Conservation (phyloP, 2,797 vertebrate species). For the Amblyopsis hoosieri region DNA sequence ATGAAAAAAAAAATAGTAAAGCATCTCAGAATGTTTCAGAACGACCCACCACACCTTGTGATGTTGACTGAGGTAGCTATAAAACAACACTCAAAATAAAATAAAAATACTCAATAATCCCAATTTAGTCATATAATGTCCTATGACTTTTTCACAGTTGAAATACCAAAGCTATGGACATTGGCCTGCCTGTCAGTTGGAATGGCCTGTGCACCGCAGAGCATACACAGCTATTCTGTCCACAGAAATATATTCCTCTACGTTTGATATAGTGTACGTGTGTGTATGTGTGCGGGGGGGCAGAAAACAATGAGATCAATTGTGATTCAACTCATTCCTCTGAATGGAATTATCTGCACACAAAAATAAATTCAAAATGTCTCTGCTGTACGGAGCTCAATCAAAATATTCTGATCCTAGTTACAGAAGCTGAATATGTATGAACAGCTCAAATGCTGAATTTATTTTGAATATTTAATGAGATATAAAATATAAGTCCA, state of each 20-base stretch:
- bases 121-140: constrained; percentile 28
- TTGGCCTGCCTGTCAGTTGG: constrained; percentile 26
- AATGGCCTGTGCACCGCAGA: constrained; percentile 49
- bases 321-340: constrained; percentile 83
- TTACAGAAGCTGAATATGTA: constrained; percentile 85
- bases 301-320: constrained; percentile 80
- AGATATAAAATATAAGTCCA: constrained; percentile 86
- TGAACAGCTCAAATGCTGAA: constrained; percentile 85
- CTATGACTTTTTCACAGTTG: constrained; percentile 2
- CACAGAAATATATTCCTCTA: constrained; percentile 65
- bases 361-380: constrained; percentile 81
- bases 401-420: constrained; percentile 85
- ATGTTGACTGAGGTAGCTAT: constrained; percentile 54
- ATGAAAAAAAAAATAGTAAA: background rate
- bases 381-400: constrained; percentile 79
- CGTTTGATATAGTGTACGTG: constrained; percentile 66
- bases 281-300: background rate
- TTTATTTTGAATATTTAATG: constrained; percentile 88
- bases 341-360: constrained; percentile 83
- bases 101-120: constrained; percentile 22
- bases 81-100: constrained; percentile 13
- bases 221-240: constrained; percentile 52
- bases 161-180: constrained; percentile 18
- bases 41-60: constrained; percentile 49
- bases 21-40: constrained; percentile 30